phyloP scores from a whole-genome alignment of 2,888 invertebrate species.

The Allygus modestus region DNA sequence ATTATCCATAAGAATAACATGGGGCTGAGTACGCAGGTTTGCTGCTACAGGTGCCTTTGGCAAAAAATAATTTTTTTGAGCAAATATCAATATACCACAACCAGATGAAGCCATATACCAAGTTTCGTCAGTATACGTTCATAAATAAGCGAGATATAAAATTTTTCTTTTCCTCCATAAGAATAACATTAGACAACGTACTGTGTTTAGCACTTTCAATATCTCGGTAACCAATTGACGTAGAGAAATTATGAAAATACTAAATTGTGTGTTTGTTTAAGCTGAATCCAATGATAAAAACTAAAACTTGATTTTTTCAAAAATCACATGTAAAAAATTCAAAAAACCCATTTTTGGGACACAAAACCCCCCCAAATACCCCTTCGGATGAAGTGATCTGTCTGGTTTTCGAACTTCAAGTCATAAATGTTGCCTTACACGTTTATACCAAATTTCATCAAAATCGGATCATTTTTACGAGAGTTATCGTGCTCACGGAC shows the following conservation, averaged over 20 bases:
- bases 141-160: neutral
- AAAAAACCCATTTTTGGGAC: neutral
- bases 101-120: neutral
- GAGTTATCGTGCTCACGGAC: neutral
- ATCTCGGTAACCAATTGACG: neutral
- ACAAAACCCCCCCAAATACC: neutral
- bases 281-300: neutral
- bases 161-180: neutral
- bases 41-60: neutral
- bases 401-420: neutral
- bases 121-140: neutral
- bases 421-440: neutral
- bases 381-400: neutral
- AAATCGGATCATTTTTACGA: neutral
- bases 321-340: neutral
- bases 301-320: neutral
- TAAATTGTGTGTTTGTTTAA: neutral
- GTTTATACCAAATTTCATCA: neutral
- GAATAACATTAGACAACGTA: neutral
- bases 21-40: neutral
- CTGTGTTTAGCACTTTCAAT: neutral
- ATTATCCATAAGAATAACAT: neutral
- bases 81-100: neutral
- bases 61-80: neutral
- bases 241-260: neutral